phyloP scores from a whole-genome alignment of 2,113 vertebrate genomes.

The Ammodramus savannarum region DNA sequence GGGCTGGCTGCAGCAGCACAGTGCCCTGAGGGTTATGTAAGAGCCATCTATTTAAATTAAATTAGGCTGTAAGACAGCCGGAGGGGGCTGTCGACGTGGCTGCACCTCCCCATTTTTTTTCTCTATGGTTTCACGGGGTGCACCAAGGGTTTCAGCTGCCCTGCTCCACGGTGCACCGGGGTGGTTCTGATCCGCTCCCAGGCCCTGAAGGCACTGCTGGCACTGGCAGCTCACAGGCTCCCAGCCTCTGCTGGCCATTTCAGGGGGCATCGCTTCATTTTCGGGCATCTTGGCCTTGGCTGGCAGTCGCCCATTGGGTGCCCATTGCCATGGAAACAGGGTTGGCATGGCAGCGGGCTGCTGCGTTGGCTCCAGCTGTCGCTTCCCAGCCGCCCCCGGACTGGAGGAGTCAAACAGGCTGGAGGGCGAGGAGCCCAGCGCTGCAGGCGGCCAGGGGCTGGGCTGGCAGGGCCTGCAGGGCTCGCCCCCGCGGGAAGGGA shows the following conservation, averaged over 20 bases:
- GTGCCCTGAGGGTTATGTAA: background rate
- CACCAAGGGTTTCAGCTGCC: background rate
- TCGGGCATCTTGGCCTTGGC: background rate
- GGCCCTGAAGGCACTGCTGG: background rate
- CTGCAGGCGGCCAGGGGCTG: background rate
- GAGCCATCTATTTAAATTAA: background rate
- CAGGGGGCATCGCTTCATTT: background rate
- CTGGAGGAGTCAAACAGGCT: background rate
- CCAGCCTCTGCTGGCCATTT: background rate
- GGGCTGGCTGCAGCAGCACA: background rate
- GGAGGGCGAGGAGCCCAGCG: background rate
- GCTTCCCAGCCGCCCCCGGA: slow-evolving; percentile 27
- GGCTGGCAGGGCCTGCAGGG: background rate
- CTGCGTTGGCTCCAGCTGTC: slow-evolving; percentile 43
- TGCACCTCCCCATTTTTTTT: background rate
- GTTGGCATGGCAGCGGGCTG: slow-evolving; percentile 66
- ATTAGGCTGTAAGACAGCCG: background rate
- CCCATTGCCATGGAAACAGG: slow-evolving; percentile 51
- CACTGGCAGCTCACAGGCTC: fast-evolving
- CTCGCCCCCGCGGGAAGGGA: fast-evolving
- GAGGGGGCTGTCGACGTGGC: background rate
- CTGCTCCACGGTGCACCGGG: fast-evolving
- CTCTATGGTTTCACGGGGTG: background rate
- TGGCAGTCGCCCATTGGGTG: slow-evolving; percentile 30
- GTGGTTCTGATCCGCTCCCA: fast-evolving